phyloP scores from a whole-genome alignment of 2,888 invertebrate genomes.

The Empis stercorea region DNA sequence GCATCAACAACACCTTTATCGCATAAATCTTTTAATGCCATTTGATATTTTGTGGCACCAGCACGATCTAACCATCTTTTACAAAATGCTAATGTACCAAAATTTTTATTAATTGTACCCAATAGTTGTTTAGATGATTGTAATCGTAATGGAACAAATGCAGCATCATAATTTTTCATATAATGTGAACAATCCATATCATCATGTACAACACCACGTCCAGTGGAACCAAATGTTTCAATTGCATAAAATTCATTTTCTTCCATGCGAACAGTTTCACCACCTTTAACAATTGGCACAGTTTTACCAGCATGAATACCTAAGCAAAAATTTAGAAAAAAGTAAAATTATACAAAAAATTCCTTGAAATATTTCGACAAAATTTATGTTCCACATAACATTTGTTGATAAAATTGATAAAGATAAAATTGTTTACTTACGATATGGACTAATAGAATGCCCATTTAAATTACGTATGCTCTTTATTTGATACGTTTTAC shows the following conservation, averaged over 20 bases:
- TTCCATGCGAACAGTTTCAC: conserved; percentile 96
- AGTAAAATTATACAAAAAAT: neutral
- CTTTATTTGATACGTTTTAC: conserved; percentile 90
- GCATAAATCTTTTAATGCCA: conserved; percentile 96
- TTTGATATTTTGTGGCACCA: conserved; percentile 93
- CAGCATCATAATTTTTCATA: conserved; percentile 95
- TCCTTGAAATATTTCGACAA: too few relatives aligned
- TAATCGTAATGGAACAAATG: conserved; percentile 82
- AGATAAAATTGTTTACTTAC: conserved; percentile 40
- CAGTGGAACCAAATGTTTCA: conserved; percentile 98
- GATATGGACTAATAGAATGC: conserved; percentile 98
- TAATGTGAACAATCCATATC: conserved; percentile 99
- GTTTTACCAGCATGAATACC: conserved; percentile 95
- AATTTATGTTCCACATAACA: too few relatives aligned
- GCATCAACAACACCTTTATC: conserved; percentile 97
- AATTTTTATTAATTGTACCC: conserved; percentile 89
- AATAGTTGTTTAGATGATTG: conserved; percentile 87
- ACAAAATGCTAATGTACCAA: conserved; percentile 96
- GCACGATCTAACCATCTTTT: conserved; percentile 96
- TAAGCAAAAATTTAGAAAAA: conserved; percentile 21
- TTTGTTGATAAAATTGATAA: too few relatives aligned
- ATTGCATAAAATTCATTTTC: conserved; percentile 99
- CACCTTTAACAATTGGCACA: conserved; percentile 98
- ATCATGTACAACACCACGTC: conserved; percentile 87
- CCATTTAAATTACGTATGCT: conserved; percentile 97